phyloP scores from a whole-genome alignment of 2,888 invertebrate species.

The Sarcophaga carnaria region DNA sequence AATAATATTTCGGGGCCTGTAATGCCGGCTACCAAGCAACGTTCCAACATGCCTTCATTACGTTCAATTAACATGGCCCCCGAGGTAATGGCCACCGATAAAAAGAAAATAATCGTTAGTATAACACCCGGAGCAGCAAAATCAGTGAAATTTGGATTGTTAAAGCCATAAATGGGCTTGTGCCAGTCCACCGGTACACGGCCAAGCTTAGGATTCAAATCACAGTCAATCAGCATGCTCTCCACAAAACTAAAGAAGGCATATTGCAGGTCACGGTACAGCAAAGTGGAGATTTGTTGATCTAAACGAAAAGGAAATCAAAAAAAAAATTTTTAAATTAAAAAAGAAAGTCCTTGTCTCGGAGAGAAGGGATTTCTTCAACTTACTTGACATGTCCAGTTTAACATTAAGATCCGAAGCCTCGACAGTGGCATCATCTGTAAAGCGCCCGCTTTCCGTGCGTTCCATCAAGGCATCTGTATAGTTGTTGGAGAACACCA shows the following conservation, averaged over 20 bases:
- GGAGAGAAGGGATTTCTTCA: background rate
- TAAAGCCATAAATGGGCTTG: slow-evolving; percentile 88
- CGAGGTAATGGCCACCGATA: slow-evolving; percentile 95
- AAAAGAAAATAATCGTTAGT: slow-evolving; percentile 94
- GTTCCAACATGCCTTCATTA: slow-evolving; percentile 94
- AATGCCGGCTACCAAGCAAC: slow-evolving; percentile 93
- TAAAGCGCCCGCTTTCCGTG: slow-evolving; percentile 84
- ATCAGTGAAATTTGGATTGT: slow-evolving; percentile 93
- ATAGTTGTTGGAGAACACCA: slow-evolving; percentile 90
- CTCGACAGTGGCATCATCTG: slow-evolving; percentile 84
- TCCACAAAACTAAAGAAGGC: slow-evolving; percentile 89
- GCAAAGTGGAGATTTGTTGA: slow-evolving; percentile 92
- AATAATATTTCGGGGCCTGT: slow-evolving; percentile 91
- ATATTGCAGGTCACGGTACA: slow-evolving; percentile 88
- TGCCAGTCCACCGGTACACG: slow-evolving; percentile 84
- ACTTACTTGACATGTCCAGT: slow-evolving; percentile 93
- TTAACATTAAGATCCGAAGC: slow-evolving; percentile 87
- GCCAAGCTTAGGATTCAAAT: slow-evolving; percentile 85
- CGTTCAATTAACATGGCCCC: slow-evolving; percentile 94
- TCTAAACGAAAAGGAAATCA: slow-evolving; percentile 83
- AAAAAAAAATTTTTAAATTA: background rate
- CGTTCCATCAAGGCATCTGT: slow-evolving; percentile 86
- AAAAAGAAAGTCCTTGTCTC: background rate
- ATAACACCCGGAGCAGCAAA: slow-evolving; percentile 97
- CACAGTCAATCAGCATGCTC: slow-evolving; percentile 85